Evolutionary conservation across 2,797 vertebrate species (phyloP), one percentile per base, ranked within the genome.

Genomic region (Pangasius sanitwongsei): DNA sequence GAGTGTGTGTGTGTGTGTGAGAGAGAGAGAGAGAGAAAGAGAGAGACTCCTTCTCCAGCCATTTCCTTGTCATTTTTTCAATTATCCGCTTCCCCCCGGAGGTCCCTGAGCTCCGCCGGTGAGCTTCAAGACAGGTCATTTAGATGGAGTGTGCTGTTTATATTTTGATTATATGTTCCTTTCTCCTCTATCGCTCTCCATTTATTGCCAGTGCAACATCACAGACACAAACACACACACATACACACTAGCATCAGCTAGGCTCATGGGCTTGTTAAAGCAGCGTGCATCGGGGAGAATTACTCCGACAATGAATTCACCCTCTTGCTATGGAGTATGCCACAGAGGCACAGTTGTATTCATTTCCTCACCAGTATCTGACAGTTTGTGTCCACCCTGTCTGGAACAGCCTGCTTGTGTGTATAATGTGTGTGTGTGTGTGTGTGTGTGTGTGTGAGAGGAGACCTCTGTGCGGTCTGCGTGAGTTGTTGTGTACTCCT

Each of bases 1-100:
- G 90, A 87, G 86, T 3, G 37, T 3, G 37, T 3, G 37, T 3
- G 37, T 41, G 3, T 4, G 37, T 4, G 37, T 37, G 93, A 93
- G 72, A 48, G 87, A 12, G 57, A 31, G 72, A 25, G 67, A 6
- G 59, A 11, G 72, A 90, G 89, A 88, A 50, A 34, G 85, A n/a
- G 55, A 34, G 65, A 89, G 90, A 89, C 93, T 65, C 90, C 92
- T 93, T 92, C 93, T 95, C 91, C 89, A 93, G 92, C 92, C 89
- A 91, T 93, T 93, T 94, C 92, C 93, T 94, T 96, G 96, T 96
- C 96, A 95, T 96, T 95, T 96, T 96, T 96, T 96, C 95, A 96
- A 96, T 96, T 96, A 96, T 95, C 95, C 92, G 86, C 94, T 92
- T 92, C 93, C 93, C 92, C 91, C 91, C 5, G 83, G 81, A 88